Evolutionary conservation across 2,113 vertebrate species (phyloP).

Genomic region (Carettochelys insculpta): DNA sequence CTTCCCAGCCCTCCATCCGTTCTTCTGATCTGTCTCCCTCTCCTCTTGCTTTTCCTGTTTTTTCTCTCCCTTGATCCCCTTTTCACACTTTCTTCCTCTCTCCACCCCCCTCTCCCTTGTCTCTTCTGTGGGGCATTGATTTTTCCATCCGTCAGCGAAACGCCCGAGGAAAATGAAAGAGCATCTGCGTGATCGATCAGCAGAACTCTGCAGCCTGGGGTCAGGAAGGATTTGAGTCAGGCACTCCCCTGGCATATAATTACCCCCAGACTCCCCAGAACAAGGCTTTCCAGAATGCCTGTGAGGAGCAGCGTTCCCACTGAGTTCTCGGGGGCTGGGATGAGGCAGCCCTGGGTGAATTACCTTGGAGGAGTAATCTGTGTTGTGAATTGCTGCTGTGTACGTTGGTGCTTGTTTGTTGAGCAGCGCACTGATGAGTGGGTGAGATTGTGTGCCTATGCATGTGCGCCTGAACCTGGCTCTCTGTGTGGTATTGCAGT

Average conservation of each 20-base stretch:
- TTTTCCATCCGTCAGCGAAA: slow-evolving; percentile 81
- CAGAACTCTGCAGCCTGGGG: slow-evolving; percentile 72
- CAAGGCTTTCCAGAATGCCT: background rate
- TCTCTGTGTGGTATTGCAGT: background rate
- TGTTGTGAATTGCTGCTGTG: background rate
- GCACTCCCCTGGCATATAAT: slow-evolving; percentile 67
- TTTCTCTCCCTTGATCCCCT: background rate
- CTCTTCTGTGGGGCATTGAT: slow-evolving; percentile 74
- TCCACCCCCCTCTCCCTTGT: slow-evolving; percentile 45
- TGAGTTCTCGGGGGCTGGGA: background rate
- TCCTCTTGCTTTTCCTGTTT: background rate
- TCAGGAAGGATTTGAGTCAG: slow-evolving; percentile 69
- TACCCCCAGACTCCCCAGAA: slow-evolving; percentile 58
- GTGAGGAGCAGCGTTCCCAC: background rate
- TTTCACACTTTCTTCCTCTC: slow-evolving; percentile 39
- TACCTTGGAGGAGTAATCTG: fast-evolving
- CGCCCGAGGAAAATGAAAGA: slow-evolving; percentile 79
- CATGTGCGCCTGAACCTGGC: fast-evolving
- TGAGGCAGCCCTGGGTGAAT: background rate
- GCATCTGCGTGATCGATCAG: slow-evolving; percentile 77
- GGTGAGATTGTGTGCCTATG: background rate
- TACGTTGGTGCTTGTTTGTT: background rate
- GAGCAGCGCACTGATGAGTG: background rate
- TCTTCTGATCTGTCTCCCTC: background rate
- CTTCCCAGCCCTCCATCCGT: background rate